Conservation (phyloP, 2,888 invertebrate genomes). For the Dimorphilus gyrociliatus region DNA sequence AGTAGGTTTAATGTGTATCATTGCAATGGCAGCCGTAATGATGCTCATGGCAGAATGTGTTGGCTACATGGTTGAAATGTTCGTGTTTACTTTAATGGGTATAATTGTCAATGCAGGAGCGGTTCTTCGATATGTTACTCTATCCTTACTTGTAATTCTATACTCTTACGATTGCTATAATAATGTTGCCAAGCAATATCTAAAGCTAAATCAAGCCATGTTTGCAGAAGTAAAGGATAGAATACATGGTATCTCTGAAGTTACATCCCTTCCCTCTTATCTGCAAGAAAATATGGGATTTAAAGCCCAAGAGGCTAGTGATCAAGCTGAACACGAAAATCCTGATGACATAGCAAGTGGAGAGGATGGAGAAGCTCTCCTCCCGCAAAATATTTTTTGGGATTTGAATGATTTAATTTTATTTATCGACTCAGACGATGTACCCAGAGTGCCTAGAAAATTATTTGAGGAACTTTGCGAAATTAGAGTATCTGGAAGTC, state of each 20-base stretch:
- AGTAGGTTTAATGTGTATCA: neutral
- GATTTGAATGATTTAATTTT: slow-evolving; percentile 25
- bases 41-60: slow-evolving; percentile 20
- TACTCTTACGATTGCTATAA: slow-evolving; percentile 35
- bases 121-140: slow-evolving; percentile 28
- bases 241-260: slow-evolving; percentile 21
- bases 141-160: slow-evolving; percentile 30
- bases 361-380: no score
- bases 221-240: slow-evolving; percentile 29
- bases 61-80: slow-evolving; percentile 20
- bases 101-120: slow-evolving; percentile 34
- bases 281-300: slow-evolving; percentile 24
- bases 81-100: slow-evolving; percentile 33
- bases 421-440: slow-evolving; percentile 29
- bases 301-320: slow-evolving; percentile 13
- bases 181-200: slow-evolving; percentile 32
- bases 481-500: slow-evolving; percentile 27
- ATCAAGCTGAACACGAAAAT: slow-evolving; percentile 13
- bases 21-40: slow-evolving; percentile 7
- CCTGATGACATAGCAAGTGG: no score
- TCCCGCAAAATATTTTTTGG: no score
- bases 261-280: slow-evolving; percentile 23
- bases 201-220: slow-evolving; percentile 28
- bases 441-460: slow-evolving; percentile 26
- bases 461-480: slow-evolving; percentile 27